phyloP scores from a whole-genome alignment of 2,888 invertebrate genomes.

The Archips crataeganus region DNA sequence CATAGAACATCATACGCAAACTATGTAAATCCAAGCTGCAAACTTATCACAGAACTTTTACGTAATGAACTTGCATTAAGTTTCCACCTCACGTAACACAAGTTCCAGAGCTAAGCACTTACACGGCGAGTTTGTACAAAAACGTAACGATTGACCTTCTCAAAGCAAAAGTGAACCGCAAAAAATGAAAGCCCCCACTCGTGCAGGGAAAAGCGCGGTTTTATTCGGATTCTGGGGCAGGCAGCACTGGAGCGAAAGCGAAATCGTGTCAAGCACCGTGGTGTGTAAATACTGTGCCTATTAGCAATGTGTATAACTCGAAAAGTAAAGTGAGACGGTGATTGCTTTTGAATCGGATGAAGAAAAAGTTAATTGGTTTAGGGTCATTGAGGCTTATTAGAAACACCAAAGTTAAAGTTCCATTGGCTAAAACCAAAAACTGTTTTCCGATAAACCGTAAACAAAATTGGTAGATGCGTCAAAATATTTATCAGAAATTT shows the following conservation, averaged over 20 bases:
- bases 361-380: too few species aligned
- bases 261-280: conserved; percentile 73
- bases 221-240: conserved; percentile 47
- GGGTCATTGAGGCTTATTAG: too few species aligned
- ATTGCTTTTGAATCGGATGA: not conserved
- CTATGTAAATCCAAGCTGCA: not conserved
- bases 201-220: conserved; percentile 36
- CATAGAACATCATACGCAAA: not conserved
- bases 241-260: conserved; percentile 62
- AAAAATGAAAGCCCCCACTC: conserved; percentile 52
- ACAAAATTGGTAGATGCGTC: too few species aligned
- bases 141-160: conserved; percentile 54
- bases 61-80: not conserved
- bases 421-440: too few species aligned
- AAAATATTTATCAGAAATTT: too few species aligned
- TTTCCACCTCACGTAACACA: conserved; percentile 3
- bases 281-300: conserved; percentile 37
- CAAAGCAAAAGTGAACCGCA: conserved; percentile 50
- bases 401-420: too few species aligned
- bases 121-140: conserved; percentile 42
- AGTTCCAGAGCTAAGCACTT: conserved; percentile 28
- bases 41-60: not conserved
- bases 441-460: too few species aligned
- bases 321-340: not conserved
- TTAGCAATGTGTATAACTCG: conserved; percentile 24